phyloP scores from a whole-genome alignment of 1,140 invertebrate genomes.

The Pogonus chalceus region DNA sequence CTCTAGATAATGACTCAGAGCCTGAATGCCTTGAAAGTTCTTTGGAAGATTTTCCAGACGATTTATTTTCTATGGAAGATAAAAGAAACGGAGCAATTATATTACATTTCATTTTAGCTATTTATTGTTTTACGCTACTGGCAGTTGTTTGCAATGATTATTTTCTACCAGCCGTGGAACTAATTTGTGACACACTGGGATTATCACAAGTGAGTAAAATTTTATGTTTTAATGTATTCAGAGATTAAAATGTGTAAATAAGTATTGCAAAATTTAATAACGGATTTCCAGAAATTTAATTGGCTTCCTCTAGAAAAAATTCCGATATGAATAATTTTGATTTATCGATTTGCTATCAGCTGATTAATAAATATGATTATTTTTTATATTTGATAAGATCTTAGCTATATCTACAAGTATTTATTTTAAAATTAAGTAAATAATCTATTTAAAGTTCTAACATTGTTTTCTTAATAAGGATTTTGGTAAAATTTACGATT shows the following conservation, averaged over 20 bases:
- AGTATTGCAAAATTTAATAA: background rate
- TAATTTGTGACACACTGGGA: slow-evolving; percentile 62
- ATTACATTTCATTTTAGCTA: slow-evolving; percentile 60
- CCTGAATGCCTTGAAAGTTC: slow-evolving; percentile 18
- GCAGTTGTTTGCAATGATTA: slow-evolving; percentile 81
- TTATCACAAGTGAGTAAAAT: slow-evolving; percentile 53
- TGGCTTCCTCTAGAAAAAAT: background rate
- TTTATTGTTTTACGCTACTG: slow-evolving; percentile 69
- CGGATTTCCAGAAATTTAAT: background rate
- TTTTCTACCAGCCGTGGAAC: slow-evolving; percentile 71
- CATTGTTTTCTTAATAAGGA: too few relatives aligned
- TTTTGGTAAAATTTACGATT: too few relatives aligned
- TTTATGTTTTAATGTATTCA: too few relatives aligned
- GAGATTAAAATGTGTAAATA: too few relatives aligned
- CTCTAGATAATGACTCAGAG: too few relatives aligned
- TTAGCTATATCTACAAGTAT: too few relatives aligned
- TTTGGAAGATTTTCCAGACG: slow-evolving; percentile 43
- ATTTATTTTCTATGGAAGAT: slow-evolving; percentile 50
- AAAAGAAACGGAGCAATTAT: slow-evolving; percentile 56
- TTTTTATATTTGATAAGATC: too few relatives aligned
- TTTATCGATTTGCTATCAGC: too few relatives aligned
- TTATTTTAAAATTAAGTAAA: too few relatives aligned
- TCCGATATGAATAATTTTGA: background rate
- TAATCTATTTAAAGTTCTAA: too few relatives aligned
- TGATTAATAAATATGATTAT: too few relatives aligned